Percentiles rank a stretch among this genome's conserved stretches.
These are phyloP conservation scores for Pelagia noctiluca DNA, from an alignment of 30 jellyfish, hydroid and myxozoan species.

Conservation along the genomic window DNA sequence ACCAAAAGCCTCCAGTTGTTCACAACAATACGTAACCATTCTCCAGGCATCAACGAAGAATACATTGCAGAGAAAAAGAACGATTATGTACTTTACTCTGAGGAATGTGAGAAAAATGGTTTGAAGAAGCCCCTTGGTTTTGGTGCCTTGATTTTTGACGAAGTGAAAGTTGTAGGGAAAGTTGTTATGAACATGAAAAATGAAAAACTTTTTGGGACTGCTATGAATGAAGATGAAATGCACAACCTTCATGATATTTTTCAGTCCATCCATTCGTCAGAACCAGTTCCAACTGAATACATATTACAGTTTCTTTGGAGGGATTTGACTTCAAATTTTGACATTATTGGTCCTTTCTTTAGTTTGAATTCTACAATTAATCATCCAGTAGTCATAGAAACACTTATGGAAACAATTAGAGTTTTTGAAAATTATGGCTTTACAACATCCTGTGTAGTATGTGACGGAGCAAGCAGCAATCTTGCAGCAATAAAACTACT, in stretches of 20 bases:
- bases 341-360: slow-evolving; percentile 26
- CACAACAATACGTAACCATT: slow-evolving; percentile 38
- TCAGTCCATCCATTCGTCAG: slow-evolving; percentile 13
- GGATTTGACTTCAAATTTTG: slow-evolving; percentile 41
- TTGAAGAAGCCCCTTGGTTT: slow-evolving; percentile 25
- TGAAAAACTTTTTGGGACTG: slow-evolving; percentile 19
- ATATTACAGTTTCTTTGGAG: slow-evolving; percentile 43
- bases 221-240: slow-evolving; percentile 33
- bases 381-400: slow-evolving; percentile 16
- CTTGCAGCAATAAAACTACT: slow-evolving; percentile 35
- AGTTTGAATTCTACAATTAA: slow-evolving; percentile 17
- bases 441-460: slow-evolving; percentile 3
- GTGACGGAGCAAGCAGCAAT: slow-evolving; percentile 44
- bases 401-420: slow-evolving; percentile 25
- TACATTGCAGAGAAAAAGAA: slow-evolving; percentile 33
- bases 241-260: slow-evolving; percentile 9
- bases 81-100: slow-evolving; percentile 10
- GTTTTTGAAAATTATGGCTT: neutral
- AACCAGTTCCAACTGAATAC: slow-evolving; percentile 37
- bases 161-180: slow-evolving; percentile 6
- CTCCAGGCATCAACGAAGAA: slow-evolving; percentile 37
- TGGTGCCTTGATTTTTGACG: slow-evolving; percentile 34
- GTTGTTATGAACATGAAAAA: slow-evolving; percentile 36
- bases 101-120: slow-evolving; percentile 32
- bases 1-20: slow-evolving; percentile 37